These are phyloP conservation scores for Mamestra brassicae DNA, from an alignment of 2,888 invertebrate species.

Conservation along the genomic window DNA sequence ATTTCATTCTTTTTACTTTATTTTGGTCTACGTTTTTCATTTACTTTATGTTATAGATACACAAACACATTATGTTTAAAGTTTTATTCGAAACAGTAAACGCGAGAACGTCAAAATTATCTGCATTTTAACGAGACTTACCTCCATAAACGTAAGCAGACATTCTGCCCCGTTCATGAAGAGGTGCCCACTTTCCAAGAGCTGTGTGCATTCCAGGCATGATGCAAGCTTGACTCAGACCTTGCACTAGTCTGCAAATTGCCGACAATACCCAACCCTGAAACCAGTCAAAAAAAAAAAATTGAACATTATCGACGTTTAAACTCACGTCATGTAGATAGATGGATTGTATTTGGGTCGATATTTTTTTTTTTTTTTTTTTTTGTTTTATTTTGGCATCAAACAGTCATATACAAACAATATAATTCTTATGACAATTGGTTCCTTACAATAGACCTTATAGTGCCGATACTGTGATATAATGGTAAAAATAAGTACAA, in stretches of 20 bases:
- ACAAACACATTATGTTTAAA: not conserved
- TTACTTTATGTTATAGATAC: not conserved
- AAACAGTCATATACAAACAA: too few species aligned
- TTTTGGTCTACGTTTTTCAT: not conserved
- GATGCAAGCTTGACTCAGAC: slow-evolving; percentile 92
- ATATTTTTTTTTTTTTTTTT: too few species aligned
- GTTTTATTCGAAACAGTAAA: not conserved
- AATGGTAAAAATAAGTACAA: too few species aligned
- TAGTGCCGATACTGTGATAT: too few species aligned
- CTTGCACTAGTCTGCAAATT: slow-evolving; percentile 91
- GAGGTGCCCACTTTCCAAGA: slow-evolving; percentile 93
- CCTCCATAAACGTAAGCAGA: slow-evolving; percentile 88
- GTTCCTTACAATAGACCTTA: too few species aligned
- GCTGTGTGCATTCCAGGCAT: slow-evolving; percentile 92
- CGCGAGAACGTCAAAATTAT: too few species aligned
- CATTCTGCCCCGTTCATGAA: slow-evolving; percentile 92
- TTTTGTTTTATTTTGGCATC: too few species aligned
- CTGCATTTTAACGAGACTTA: not conserved
- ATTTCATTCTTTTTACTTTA: not conserved
- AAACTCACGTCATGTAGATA: too few species aligned
- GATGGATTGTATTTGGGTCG: too few species aligned
- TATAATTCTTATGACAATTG: too few species aligned
- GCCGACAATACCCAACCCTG: slow-evolving; percentile 90
- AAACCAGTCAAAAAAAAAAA: not conserved
- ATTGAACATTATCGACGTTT: not conserved